These are phyloP conservation scores for Heterochromis multidens DNA, from an alignment of 2,113 vertebrate genomes.

Conservation along the genomic window DNA sequence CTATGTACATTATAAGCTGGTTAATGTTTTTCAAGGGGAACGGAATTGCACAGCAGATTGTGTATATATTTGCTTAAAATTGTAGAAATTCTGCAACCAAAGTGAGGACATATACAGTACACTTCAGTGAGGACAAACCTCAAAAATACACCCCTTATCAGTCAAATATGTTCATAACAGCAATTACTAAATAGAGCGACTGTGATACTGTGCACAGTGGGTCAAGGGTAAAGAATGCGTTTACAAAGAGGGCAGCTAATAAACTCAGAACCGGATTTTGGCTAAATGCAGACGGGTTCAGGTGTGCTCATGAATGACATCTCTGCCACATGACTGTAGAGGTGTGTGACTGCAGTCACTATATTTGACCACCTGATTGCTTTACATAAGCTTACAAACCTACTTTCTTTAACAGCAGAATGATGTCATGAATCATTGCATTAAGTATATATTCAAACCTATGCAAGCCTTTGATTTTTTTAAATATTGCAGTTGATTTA, in stretches of 20 bases:
- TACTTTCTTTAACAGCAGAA: neutral
- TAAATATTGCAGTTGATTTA: neutral
- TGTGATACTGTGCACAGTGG: neutral
- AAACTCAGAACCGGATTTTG: slow-evolving; percentile 32
- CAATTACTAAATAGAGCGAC: neutral
- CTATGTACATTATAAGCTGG: neutral
- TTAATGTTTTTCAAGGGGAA: neutral
- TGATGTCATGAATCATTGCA: neutral
- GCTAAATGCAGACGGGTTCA: neutral
- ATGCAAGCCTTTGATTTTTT: neutral
- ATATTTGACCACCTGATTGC: neutral
- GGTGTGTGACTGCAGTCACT: neutral
- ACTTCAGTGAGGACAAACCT: neutral
- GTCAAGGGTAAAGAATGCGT: slow-evolving; percentile 30
- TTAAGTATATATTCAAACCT: neutral
- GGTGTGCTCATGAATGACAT: neutral
- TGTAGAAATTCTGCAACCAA: neutral
- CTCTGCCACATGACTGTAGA: slow-evolving; percentile 47
- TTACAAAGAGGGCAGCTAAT: neutral
- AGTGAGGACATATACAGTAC: neutral
- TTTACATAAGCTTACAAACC: neutral
- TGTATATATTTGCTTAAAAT: rapidly evolving
- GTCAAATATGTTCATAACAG: neutral
- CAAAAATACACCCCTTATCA: rapidly evolving
- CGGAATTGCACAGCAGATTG: neutral